Evolutionary conservation across 2,888 invertebrate genomes (phyloP), one percentile per base, ranked within the genome.

Genomic region (Quadroppia sp.): DNA sequence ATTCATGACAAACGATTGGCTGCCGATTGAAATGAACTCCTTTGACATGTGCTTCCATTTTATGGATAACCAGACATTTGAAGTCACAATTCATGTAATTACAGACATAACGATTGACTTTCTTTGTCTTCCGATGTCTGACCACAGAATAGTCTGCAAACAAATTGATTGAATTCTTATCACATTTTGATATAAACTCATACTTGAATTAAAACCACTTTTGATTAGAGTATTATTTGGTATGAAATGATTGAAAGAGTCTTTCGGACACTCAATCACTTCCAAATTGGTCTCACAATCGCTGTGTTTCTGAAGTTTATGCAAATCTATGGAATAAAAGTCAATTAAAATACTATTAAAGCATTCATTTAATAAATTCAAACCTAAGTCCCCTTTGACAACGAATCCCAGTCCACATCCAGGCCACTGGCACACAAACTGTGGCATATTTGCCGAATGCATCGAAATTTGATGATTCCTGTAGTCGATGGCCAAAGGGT

Each of bases 81-180:
- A 42, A 67, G 42, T 67, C 40, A 67, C 67, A 67, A 42, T 23
- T 42, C 9, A 36, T 67, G 13, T 67, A 67, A 67, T 67, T 67
- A 42, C 67, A 67, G 2, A 67, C 42, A 42, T n/a, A 67, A 42
- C n/a, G 40, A 23, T 2, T n/a, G 13, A 67, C 42, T 36, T 42
- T 40, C 20, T 67, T 67, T n/a, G 67, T 42, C 1, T 67, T 67
- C 40, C 20, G 17, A 42, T 67, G 67, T 67, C 40, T 36, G 23
- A 23, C 42, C 20, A 67, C 32, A 13, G 20, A 42, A 67, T 67
- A 67, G 42, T 67, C 67, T 67, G 15, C 15, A 40, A 40, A 67
- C 15, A 23, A 67, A 42, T 61, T 9, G n/a, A 42, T 42, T 25
- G 6, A 32, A 32, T 30, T n/a, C 11, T 30, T 2, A 2, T 36